Conservation (phyloP, 2,888 invertebrate genomes). For the Timema cristinae region DNA sequence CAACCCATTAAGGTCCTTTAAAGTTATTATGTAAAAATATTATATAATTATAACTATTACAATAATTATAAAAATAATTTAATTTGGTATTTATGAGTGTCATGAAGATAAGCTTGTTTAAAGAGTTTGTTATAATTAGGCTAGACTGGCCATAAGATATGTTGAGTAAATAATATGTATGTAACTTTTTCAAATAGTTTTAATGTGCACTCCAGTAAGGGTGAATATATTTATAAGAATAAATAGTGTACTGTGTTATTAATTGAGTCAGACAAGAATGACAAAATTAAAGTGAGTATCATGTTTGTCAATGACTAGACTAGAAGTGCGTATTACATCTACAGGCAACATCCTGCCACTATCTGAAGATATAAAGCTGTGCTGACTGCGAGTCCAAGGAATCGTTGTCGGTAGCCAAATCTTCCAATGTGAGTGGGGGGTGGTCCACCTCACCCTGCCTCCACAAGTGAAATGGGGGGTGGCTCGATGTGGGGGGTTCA, state of each 20-base stretch:
- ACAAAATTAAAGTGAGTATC: too few species aligned
- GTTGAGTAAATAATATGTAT: too few species aligned
- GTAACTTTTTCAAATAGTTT: too few species aligned
- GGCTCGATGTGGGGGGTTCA: constrained; percentile 11
- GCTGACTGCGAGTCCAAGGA: constrained; percentile 27
- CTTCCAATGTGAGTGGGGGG: constrained; percentile 31
- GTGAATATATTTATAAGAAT: too few species aligned
- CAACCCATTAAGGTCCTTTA: background rate
- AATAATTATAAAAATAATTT: background rate
- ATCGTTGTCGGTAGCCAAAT: constrained; percentile 32
- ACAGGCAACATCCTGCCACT: constrained; percentile 9
- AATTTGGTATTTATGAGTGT: background rate
- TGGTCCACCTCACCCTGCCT: constrained; percentile 23
- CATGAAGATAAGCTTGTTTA: background rate
- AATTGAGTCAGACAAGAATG: too few species aligned
- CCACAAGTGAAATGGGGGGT: constrained; percentile 19
- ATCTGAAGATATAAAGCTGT: constrained; percentile 22
- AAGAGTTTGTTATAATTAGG: too few species aligned
- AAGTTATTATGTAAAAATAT: background rate
- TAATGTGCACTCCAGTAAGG: too few species aligned
- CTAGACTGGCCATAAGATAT: too few species aligned
- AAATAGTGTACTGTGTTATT: too few species aligned
- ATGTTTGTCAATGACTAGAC: too few species aligned
- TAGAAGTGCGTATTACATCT: background rate
- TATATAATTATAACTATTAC: background rate